Percentiles rank a stretch among this genome's conserved stretches.
Conservation (phyloP, 2,797 vertebrate genomes). For the Halcyon smyrnensis region DNA sequence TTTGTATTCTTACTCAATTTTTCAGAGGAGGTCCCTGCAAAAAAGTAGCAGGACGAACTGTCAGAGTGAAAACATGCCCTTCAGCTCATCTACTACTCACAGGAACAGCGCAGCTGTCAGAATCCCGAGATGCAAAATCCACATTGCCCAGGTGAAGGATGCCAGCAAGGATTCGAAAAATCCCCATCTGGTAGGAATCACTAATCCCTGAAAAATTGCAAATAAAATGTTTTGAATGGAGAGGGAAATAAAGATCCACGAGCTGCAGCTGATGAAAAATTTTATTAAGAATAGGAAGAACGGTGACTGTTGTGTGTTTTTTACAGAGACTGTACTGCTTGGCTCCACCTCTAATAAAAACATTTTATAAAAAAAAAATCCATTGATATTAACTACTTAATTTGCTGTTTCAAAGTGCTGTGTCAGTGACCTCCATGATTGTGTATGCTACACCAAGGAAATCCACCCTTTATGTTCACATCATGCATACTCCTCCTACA, state of each 20-base stretch:
- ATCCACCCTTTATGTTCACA: not conserved
- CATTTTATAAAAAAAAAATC: not conserved
- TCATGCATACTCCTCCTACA: not conserved
- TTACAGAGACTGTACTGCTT: not conserved
- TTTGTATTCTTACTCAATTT: not conserved
- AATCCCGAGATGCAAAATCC: slow-evolving; percentile 89
- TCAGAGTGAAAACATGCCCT: not conserved
- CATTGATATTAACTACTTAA: not conserved
- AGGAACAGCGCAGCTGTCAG: slow-evolving; percentile 92
- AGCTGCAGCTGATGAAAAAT: not conserved
- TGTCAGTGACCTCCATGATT: not conserved
- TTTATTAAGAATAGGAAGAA: not conserved
- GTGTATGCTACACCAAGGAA: not conserved
- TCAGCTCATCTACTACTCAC: slow-evolving; percentile 78
- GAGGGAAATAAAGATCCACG: not conserved
- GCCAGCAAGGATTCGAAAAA: slow-evolving; percentile 94
- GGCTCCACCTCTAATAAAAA: not conserved
- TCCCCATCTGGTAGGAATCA: slow-evolving; percentile 93
- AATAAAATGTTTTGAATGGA: not conserved
- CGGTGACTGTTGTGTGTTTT: fast-evolving
- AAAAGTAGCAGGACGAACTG: not conserved
- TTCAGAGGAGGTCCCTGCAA: not conserved
- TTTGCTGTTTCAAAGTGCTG: slow-evolving; percentile 5
- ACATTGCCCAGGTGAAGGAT: slow-evolving; percentile 98
- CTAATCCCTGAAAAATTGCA: slow-evolving; percentile 86